phyloP scores from a whole-genome alignment of 2,113 vertebrate genomes.

The Toxostoma redivivum region DNA sequence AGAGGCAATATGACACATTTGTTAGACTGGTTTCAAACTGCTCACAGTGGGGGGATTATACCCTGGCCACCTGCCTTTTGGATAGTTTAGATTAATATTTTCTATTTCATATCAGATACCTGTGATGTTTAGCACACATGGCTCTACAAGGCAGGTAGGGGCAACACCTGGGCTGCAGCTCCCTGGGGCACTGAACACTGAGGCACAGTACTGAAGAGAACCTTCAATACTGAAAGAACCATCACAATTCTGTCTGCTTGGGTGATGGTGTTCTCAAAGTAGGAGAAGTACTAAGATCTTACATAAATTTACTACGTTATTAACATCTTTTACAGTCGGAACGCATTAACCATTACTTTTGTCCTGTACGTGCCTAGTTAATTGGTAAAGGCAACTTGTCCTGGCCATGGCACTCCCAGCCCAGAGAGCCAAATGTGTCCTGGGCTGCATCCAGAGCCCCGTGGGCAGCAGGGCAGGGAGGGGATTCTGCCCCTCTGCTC shows the following conservation, averaged over 20 bases:
- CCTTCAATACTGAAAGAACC: background rate
- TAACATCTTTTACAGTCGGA: too few relatives aligned
- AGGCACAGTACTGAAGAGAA: background rate
- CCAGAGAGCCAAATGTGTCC: background rate
- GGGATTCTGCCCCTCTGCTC: background rate
- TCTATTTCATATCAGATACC: background rate
- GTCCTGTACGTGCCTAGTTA: too few relatives aligned
- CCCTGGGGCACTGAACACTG: background rate
- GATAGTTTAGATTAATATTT: background rate
- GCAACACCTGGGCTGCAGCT: background rate
- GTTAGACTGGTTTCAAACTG: background rate
- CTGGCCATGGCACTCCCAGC: background rate
- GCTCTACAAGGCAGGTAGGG: background rate
- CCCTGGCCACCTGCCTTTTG: background rate
- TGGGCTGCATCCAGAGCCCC: background rate
- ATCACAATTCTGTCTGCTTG: background rate
- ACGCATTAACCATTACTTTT: too few relatives aligned
- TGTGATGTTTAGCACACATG: background rate
- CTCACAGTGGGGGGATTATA: background rate
- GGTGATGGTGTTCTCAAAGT: background rate
- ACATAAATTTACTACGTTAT: too few relatives aligned
- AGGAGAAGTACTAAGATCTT: too few relatives aligned
- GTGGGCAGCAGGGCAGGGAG: background rate
- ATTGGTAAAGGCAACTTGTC: too few relatives aligned
- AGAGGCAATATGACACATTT: background rate